Conservation (phyloP, 30 jellyfish, hydroid and myxozoan species). For the Rhopilema esculentum region DNA sequence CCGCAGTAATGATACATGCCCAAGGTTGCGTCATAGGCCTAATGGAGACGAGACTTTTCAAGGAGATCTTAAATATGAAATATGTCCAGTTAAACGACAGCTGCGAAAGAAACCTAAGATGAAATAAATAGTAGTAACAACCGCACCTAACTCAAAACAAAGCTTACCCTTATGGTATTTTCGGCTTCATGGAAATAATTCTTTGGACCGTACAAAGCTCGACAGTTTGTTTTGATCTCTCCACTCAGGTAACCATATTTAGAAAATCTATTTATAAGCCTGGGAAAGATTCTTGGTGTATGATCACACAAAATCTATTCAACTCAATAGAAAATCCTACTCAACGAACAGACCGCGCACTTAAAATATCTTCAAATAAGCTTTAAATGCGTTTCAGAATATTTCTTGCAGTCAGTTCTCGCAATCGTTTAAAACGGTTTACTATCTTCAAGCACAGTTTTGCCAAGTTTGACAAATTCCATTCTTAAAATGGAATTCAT, state of each 20-base stretch:
- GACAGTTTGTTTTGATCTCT: not conserved
- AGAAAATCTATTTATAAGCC: conserved; percentile 1
- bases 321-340: not conserved
- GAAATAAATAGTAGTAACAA: not conserved
- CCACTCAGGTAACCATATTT: not conserved
- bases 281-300: conserved; percentile 57
- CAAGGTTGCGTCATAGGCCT: not conserved
- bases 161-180: not conserved
- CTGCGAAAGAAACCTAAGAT: too few relatives aligned
- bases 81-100: too few relatives aligned
- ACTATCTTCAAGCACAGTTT: too few relatives aligned
- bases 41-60: not conserved
- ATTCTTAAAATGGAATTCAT: too few relatives aligned
- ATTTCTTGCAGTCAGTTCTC: too few relatives aligned
- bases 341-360: too few relatives aligned
- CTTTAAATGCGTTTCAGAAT: too few relatives aligned
- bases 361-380: too few relatives aligned
- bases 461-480: too few relatives aligned
- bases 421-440: too few relatives aligned
- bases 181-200: not conserved
- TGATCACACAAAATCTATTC: conserved; percentile 32
- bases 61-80: too few relatives aligned
- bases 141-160: not conserved
- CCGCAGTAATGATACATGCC: not conserved
- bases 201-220: not conserved